Evolutionary conservation across 1,140 invertebrate species (phyloP), one percentile per base, ranked within the genome.

Genomic region (Sipha flava): DNA sequence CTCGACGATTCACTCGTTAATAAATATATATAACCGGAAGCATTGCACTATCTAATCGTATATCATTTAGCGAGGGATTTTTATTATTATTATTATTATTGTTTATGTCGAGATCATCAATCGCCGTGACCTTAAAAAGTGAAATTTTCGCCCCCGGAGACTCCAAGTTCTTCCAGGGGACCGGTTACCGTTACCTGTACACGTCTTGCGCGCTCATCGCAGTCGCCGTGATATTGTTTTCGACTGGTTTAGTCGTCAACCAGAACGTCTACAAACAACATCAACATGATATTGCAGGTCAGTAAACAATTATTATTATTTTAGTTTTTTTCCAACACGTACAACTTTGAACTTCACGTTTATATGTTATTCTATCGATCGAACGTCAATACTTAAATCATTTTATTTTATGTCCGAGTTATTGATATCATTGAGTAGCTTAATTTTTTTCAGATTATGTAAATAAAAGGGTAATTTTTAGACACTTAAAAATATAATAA

Each of bases 71-170:
- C 10, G n/a, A 66, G 37, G 37, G 62, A 66, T 66, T 62, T 7
- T 52, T 52, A 49, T n/a, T 49, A 49, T 49, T 64, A 64, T 64
- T 64, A 37, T 66, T 66, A 68, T 43, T 68, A 68, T 45, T 68
- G 64, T 68, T 45, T 14, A 26, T 29, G 47, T 52, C 18, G 47
- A 52, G 70, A 73, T 73, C 70, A 54, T 73, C 49, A 73, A 73
- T 70, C 29, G 47, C 49, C 29, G 47, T 37, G 47, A 73, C 70
- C 70, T 73, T 73, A 73, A 73, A 73, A 73, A 73, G 70, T 73
- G 70, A 73, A 73, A 73, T 73, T 73, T 37, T 54, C 70, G 70
- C 70, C 70, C 68, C 68, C 70, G 47, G 29, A 34, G 31, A 47
- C 31, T 37, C n/a, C 21, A 21, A 16, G 43, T 47, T 73, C 43